Conservation (phyloP, 2,888 invertebrate genomes). For the Tinea trinotella region DNA sequence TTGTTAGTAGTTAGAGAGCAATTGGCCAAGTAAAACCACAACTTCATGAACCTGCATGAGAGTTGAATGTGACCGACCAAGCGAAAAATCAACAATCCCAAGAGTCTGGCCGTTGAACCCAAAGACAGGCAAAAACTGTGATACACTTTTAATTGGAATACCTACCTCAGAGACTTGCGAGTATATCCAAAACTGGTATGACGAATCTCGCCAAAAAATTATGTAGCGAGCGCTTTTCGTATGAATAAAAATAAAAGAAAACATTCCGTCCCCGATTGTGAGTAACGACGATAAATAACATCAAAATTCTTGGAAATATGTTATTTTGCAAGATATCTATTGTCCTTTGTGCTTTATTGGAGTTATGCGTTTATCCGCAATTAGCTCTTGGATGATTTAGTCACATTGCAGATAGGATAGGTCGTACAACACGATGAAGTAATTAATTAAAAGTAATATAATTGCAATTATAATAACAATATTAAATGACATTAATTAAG, state of each 20-base stretch:
- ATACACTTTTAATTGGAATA: constrained; percentile 35
- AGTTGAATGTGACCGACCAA: constrained; percentile 29
- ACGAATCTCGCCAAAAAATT: constrained; percentile 1
- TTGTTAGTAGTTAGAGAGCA: background rate
- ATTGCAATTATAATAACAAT: background rate
- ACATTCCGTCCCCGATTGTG: background rate
- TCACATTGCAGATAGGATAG: background rate
- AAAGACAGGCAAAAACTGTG: constrained; percentile 31
- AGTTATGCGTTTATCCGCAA: background rate
- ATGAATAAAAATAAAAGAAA: background rate
- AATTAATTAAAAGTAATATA: background rate
- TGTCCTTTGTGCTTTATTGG: background rate
- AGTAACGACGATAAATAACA: background rate
- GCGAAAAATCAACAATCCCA: constrained; percentile 43
- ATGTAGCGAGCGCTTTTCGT: background rate
- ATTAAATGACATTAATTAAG: background rate
- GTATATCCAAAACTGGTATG: background rate
- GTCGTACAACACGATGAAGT: background rate
- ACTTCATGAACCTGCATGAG: constrained; percentile 4
- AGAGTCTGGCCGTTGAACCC: constrained; percentile 56
- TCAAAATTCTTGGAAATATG: no score
- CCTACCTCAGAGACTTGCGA: constrained; percentile 20
- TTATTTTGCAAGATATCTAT: background rate
- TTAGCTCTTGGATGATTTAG: no score
- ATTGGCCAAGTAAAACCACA: background rate